Evolutionary conservation across 2,113 vertebrate genomes (phyloP).

Genomic region (Eonycteris spelaea): DNA sequence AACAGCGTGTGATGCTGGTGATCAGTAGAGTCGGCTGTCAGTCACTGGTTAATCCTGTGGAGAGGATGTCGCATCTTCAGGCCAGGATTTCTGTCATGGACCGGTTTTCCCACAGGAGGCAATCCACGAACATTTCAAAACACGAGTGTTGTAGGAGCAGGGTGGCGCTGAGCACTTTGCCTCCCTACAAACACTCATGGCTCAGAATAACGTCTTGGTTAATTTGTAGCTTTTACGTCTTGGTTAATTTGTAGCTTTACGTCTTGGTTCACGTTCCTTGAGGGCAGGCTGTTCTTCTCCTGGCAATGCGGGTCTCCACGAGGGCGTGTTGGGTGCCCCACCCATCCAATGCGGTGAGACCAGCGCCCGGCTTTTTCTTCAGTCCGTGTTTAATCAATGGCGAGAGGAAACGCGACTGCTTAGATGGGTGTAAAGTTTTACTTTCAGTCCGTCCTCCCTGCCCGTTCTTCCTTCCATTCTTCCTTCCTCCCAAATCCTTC

Average conservation of each 20-base stretch:
- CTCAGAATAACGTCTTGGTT: too few relatives aligned
- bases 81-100: not conserved
- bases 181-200: not conserved
- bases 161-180: not conserved
- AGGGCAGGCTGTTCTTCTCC: not conserved
- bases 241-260: not conserved
- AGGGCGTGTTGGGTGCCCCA: too few relatives aligned
- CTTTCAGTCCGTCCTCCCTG: not conserved
- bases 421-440: not conserved
- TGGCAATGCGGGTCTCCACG: accelerated
- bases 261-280: not conserved
- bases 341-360: too few relatives aligned
- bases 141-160: not conserved
- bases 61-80: not conserved
- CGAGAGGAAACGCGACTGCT: not conserved
- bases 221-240: not conserved
- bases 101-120: not conserved
- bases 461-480: not conserved
- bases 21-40: not conserved
- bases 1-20: not conserved
- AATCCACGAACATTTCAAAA: not conserved
- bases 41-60: not conserved
- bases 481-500: not conserved
- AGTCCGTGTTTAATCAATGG: not conserved
- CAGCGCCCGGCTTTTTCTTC: not conserved